These are phyloP conservation scores for Platycheirus rosarum DNA, from an alignment of 2,888 invertebrate species.

Conservation along the genomic window DNA sequence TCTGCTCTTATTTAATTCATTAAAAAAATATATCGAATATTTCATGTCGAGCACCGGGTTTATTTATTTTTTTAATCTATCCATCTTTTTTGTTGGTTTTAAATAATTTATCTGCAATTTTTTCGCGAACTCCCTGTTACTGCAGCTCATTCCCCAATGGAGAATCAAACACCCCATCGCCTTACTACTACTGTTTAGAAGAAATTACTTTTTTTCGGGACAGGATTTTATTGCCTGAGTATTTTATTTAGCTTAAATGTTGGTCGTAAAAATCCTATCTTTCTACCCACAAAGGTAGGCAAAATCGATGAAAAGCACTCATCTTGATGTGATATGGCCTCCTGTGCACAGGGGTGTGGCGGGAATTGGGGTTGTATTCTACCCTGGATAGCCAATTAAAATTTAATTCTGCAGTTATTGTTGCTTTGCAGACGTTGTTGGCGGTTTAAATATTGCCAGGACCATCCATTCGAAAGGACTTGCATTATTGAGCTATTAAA, in stretches of 20 bases:
- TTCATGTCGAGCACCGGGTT: neutral
- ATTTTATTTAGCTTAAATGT: constrained; percentile 8
- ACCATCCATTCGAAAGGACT: constrained; percentile 17
- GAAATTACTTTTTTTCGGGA: constrained; percentile 4
- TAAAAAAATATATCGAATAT: neutral
- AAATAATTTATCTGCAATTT: constrained; percentile 54
- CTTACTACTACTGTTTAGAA: no score
- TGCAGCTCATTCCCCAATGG: neutral
- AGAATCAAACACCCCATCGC: neutral
- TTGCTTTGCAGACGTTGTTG: constrained; percentile 47
- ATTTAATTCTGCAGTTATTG: constrained; percentile 70
- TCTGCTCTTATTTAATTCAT: neutral
- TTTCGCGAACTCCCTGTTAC: constrained; percentile 17
- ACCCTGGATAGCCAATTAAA: constrained; percentile 65
- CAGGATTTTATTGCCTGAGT: constrained; percentile 17
- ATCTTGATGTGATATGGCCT: constrained; percentile 12
- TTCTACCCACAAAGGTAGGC: constrained; percentile 17
- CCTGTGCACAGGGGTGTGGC: no score
- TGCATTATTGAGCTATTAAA: constrained; percentile 24
- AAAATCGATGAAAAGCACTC: constrained; percentile 28
- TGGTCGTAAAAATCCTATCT: constrained; percentile 12
- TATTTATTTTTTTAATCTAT: constrained; percentile 33
- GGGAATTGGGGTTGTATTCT: no score
- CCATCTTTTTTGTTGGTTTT: constrained; percentile 3
- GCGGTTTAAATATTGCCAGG: constrained; percentile 3